These are phyloP conservation scores for Pyrocoelia pectoralis DNA, from an alignment of 2,888 invertebrate genomes.

Conservation along the genomic window DNA sequence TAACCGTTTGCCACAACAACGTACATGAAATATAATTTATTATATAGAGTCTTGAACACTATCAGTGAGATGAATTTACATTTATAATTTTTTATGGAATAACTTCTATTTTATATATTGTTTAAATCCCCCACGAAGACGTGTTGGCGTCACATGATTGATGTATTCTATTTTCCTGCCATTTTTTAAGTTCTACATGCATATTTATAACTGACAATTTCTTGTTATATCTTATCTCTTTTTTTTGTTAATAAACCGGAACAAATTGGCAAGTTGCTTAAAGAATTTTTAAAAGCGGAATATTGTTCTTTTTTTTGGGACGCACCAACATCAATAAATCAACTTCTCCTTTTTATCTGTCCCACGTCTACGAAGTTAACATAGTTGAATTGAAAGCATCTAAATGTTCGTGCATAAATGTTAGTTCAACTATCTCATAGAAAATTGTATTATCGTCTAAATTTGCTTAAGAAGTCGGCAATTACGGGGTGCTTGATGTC, in stretches of 20 bases:
- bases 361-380: background rate
- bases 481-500: slow-evolving; percentile 25
- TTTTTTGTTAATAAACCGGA: slow-evolving; percentile 21
- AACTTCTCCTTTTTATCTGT: too few species aligned
- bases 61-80: background rate
- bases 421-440: background rate
- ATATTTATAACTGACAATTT: slow-evolving; percentile 9
- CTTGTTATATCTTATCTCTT: background rate
- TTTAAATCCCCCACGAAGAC: background rate
- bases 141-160: slow-evolving; percentile 14
- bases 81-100: background rate
- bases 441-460: background rate
- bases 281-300: slow-evolving; percentile 25
- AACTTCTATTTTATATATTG: background rate
- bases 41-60: background rate
- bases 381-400: background rate
- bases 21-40: background rate
- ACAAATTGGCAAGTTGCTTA: slow-evolving; percentile 19
- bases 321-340: background rate
- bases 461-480: slow-evolving; percentile 20
- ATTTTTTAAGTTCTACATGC: slow-evolving; percentile 9
- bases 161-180: slow-evolving; percentile 19
- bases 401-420: background rate
- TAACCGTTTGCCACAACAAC: background rate
- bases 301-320: slow-evolving; percentile 21